Base-by-base conservation (phyloP, 2,797 vertebrate genomes). In the Phyllotis vaccarum region DNA sequence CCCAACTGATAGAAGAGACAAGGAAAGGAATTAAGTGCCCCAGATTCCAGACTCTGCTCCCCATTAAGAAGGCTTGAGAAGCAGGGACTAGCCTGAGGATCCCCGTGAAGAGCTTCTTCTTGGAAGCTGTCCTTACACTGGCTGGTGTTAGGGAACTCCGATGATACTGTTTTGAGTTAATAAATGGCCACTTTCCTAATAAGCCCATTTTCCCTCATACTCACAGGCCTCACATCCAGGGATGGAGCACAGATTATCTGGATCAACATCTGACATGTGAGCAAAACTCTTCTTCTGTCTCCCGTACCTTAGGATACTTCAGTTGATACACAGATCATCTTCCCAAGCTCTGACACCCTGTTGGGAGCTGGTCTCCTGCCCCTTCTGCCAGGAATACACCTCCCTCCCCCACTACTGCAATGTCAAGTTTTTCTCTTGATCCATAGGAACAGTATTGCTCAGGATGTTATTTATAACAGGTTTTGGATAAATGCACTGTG, bases 401-500 rank as follows among this genome's bases (percentile, higher is more conserved):
- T 54, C 52, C 83, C 80, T 86, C 29, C 16, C 64, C 88, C 24
- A 19, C 37, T 37, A 93, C 37, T 56, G 7, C 93, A 91, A 37
- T 40, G 43, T 34, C 34, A 16, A 37, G 16, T 9, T 80, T 72
- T 87, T 31, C 76, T 72, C 29, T 52, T 90, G 31, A 75, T 27
- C 21, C 6, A 16, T 21, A 27, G 9, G 60, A 85, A 34, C 78
- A 49, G 17, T 79, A 6, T 86, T 37, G 62, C 49, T 92, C 58
- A 24, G 37, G 43, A 54, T 21, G 92, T 85, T 81, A 14, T 37
- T n/a, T 93, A 89, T 60, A 87, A 49, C 22, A 89, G 40, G 24
- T 85, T 22, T 43, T 86, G 82, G 68, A 78, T 86, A 94, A 95
- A 92, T 66, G 80, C 6, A 82, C 27, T 56, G 10, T 64, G 49